These are phyloP conservation scores for Cerastis leucographa DNA, from an alignment of 2,888 invertebrate genomes.

Conservation along the genomic window DNA sequence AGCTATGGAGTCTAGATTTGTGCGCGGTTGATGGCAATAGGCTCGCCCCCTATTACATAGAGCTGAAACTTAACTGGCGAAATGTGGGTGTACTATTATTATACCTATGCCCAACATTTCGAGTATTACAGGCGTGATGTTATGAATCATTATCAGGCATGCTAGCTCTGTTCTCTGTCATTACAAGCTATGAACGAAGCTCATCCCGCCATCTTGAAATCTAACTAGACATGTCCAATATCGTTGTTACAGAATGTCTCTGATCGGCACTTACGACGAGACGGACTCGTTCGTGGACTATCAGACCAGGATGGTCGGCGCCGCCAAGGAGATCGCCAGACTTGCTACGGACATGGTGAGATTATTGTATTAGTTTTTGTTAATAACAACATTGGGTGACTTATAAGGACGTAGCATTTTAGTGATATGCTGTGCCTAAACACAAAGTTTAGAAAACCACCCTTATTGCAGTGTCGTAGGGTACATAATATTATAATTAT, in stretches of 20 bases:
- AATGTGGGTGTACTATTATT: too few species aligned
- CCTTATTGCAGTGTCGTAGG: too few species aligned
- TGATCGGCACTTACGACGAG: slow-evolving; percentile 92
- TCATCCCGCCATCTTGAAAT: not conserved
- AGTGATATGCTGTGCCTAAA: too few species aligned
- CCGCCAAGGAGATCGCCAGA: slow-evolving; percentile 97
- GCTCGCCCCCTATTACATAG: too few species aligned
- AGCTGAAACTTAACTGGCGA: too few species aligned
- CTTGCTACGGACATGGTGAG: slow-evolving; percentile 97
- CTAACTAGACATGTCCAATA: not conserved
- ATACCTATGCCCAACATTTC: too few species aligned
- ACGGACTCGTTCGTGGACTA: slow-evolving; percentile 97
- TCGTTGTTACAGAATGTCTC: slow-evolving; percentile 89
- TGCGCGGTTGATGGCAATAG: too few species aligned
- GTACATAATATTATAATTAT: too few species aligned
- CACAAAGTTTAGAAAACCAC: too few species aligned
- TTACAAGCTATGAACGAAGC: not conserved
- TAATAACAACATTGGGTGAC: not conserved
- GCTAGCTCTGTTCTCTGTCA: not conserved
- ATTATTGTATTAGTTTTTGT: not conserved
- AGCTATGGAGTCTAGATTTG: too few species aligned
- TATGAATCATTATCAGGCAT: not conserved
- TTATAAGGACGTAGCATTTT: not conserved
- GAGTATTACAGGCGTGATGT: too few species aligned
- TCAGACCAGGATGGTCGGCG: slow-evolving; percentile 98